A percentile compares a stretch with the other conserved stretches of the same genome.
These are phyloP conservation scores for Taeniopygia guttata DNA, from an alignment of 2,797 vertebrate species.

Conservation along the genomic window DNA sequence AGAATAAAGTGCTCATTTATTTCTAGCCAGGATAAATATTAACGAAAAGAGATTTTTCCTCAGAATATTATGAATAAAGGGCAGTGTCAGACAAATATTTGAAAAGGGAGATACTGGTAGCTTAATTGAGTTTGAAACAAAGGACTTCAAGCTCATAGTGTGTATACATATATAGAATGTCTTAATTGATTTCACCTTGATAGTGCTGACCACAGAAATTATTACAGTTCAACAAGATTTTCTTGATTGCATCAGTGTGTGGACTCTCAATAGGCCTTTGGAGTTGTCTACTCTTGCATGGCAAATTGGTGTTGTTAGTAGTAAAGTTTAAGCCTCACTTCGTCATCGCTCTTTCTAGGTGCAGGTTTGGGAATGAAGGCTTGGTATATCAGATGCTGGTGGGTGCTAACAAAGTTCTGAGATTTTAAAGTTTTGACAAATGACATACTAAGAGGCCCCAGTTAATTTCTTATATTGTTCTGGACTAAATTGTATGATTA, in stretches of 20 bases:
- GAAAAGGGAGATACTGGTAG: background rate
- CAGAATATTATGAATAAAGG: slow-evolving; percentile 1
- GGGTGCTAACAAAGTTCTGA: background rate
- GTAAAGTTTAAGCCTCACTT: background rate
- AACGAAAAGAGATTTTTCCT: slow-evolving; percentile 12
- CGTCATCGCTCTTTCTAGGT: background rate
- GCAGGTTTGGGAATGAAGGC: background rate
- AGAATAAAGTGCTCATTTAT: slow-evolving; percentile 28
- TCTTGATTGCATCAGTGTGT: background rate
- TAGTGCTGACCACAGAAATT: background rate
- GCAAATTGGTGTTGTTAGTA: background rate
- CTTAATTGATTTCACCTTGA: background rate
- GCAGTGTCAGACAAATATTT: slow-evolving; percentile 29
- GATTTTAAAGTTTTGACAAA: background rate
- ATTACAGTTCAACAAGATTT: background rate
- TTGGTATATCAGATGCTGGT: background rate
- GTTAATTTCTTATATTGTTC: background rate
- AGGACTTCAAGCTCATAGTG: background rate
- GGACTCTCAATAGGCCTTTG: background rate
- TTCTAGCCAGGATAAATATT: slow-evolving; percentile 46
- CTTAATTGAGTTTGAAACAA: background rate
- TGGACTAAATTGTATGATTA: background rate
- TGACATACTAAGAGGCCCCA: background rate
- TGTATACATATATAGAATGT: background rate
- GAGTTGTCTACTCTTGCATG: background rate